Evolutionary conservation across 2,113 vertebrate species (phyloP), one percentile per base, ranked within the genome.

Genomic region (Chaetura pelagica): DNA sequence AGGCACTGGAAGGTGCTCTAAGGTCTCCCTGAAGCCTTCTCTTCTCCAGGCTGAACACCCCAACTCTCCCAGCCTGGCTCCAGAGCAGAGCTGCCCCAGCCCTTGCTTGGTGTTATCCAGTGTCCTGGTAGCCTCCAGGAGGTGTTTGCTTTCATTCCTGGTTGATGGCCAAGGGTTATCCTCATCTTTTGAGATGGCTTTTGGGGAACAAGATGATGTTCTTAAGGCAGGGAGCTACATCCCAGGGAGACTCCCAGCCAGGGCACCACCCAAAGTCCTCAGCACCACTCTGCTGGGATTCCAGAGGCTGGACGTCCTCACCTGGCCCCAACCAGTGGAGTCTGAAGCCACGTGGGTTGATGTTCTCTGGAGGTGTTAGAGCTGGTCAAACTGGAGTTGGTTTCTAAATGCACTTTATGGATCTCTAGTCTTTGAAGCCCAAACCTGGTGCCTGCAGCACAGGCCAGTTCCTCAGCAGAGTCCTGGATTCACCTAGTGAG

Each of bases 281-380:
- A 26, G 23, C 40, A n/a, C 2, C 0, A 20, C 59, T 32, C n/a
- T 8, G 6, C 21, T 57, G 51, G 52, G 55, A 13, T 78, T n/a
- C 40, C 0, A 0, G 42, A 63, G 46, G 20, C 29, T 29, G 27
- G 30, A 34, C 49, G 23, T 34, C 40, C 69, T 87, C 15, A 0
- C 48, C 12, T 67, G 74, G 13, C 38, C 46, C 18, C 21, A 32
- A 0, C 12, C 24, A 7, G 18, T 38, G 15, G n/a, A 38, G 30
- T 62, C 22, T 29, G 55, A 81, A 52, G 48, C 22, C 6, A 3
- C 2, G 1, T 38, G 34, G 29, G 15, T 80, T 77, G 34, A 24
- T 12, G 29, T 72, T 79, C 54, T 79, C 48, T 85, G 57, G 77
- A 87, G 17, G 4, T 29, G 8, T 75, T 20, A 57, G 75, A 85